phyloP scores from a whole-genome alignment of 2,113 vertebrate genomes.

The Dipodomys spectabilis region DNA sequence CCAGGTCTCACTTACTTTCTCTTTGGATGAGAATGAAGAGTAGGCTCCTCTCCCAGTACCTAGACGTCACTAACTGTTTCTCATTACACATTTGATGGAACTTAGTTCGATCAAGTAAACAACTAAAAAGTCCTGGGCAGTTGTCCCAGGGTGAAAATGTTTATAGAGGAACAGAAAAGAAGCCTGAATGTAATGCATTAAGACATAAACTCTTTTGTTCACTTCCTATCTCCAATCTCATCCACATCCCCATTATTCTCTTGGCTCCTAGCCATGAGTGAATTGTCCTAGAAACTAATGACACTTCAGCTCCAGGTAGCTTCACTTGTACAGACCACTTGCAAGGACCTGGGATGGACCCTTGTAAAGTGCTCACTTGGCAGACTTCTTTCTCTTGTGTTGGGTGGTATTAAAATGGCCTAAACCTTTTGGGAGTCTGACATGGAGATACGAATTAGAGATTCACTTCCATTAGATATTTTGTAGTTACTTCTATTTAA shows the following conservation, averaged over 20 bases:
- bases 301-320: background rate
- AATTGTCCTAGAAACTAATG: background rate
- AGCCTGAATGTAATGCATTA: background rate
- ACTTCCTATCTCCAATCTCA: background rate
- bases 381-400: background rate
- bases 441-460: background rate
- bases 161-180: background rate
- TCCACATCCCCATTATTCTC: background rate
- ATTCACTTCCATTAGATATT: background rate
- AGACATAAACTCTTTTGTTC: background rate
- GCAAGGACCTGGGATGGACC: background rate
- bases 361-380: background rate
- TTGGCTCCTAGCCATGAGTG: background rate
- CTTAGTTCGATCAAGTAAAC: constrained; percentile 58
- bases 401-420: background rate
- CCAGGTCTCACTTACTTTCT: constrained; percentile 33
- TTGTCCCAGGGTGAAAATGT: constrained; percentile 36
- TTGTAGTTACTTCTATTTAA: background rate
- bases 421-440: background rate
- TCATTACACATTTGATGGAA: constrained; percentile 54
- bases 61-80: constrained; percentile 62
- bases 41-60: background rate
- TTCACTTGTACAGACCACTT: background rate
- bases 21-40: constrained; percentile 6
- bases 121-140: constrained; percentile 62